phyloP scores from a whole-genome alignment of 2,888 invertebrate species.

The Cynaeus angustus region DNA sequence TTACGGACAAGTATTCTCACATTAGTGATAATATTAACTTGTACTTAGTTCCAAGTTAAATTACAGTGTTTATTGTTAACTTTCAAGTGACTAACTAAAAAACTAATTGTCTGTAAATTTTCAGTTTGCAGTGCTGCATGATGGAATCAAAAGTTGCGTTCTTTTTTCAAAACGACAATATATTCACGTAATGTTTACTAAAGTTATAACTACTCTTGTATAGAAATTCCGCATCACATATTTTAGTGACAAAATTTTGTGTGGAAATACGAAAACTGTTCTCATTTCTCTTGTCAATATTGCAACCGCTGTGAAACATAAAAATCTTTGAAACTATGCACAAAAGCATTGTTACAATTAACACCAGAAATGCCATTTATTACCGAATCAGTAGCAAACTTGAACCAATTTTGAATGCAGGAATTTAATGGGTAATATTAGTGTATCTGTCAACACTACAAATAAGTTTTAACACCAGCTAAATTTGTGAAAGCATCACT shows the following conservation, averaged over 20 bases:
- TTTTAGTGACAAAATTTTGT: slow-evolving; percentile 34
- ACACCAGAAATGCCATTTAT: background rate
- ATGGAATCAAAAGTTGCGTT: slow-evolving; percentile 14
- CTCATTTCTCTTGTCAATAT: slow-evolving; percentile 26
- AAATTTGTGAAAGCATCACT: too few species aligned
- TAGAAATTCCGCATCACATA: slow-evolving; percentile 41
- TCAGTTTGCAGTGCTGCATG: background rate
- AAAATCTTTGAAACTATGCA: slow-evolving; percentile 19
- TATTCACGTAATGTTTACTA: slow-evolving; percentile 36
- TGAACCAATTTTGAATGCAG: slow-evolving; percentile 1
- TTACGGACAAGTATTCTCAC: slow-evolving; percentile 3
- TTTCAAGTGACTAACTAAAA: background rate
- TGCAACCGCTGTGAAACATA: slow-evolving; percentile 13
- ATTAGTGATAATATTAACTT: background rate
- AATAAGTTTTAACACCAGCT: too few species aligned
- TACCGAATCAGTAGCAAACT: background rate
- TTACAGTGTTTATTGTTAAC: background rate
- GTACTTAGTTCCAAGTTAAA: background rate
- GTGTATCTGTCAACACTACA: background rate
- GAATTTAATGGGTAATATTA: slow-evolving; percentile 23
- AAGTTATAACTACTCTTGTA: slow-evolving; percentile 35
- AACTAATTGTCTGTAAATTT: background rate
- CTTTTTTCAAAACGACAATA: slow-evolving; percentile 9
- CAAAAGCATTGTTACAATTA: background rate
- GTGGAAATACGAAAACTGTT: slow-evolving; percentile 35